Evolutionary conservation across 2,888 invertebrate genomes (phyloP), one percentile per base, ranked within the genome.

Genomic region (Amaurobius ferox): DNA sequence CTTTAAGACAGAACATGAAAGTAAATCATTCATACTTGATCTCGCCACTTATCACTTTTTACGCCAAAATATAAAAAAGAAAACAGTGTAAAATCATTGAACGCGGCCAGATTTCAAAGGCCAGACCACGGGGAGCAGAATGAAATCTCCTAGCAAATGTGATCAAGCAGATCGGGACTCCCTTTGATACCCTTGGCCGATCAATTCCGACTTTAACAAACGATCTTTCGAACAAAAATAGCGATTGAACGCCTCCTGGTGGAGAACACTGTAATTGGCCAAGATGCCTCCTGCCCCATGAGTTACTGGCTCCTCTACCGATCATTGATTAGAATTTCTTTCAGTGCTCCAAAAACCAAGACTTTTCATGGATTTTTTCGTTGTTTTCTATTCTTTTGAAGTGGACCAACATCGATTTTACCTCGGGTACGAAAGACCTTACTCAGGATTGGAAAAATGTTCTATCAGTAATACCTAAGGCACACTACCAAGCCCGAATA

Each of bases 141-240:
- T 61, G 32, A 39, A 78, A 78, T 70, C 78, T 48, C 61, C 78
- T 68, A 48, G 48, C 78, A 78, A 68, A 78, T 70, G 70, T 70
- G 74, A 74, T 74, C 74, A 39, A n/a, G 19, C 29, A 13, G 64
- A 29, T 35, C 32, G 61, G 61, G 61, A 26, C 35, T 67, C 67
- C 64, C 67, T 67, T n/a, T 35, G 39, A 16, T 67, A 19, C 23
- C 72, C 26, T 19, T 29, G 30, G 29, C 19, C 32, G 70, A 79
- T 79, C 79, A 66, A 72, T 79, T 71, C 32, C 32, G 35, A 48
- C 48, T 55, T 30, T 72, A 66, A 72, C 79, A 79, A 71, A 79
- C 79, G 71, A 62, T 79, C 40, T 32, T 64, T 32, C 23, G 79
- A 79, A 79, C 79, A 79, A 79, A 79, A 79, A 79, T 64, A 79